phyloP scores from a whole-genome alignment of 2,797 vertebrate species.

The Chiroxiphia lanceolata region DNA sequence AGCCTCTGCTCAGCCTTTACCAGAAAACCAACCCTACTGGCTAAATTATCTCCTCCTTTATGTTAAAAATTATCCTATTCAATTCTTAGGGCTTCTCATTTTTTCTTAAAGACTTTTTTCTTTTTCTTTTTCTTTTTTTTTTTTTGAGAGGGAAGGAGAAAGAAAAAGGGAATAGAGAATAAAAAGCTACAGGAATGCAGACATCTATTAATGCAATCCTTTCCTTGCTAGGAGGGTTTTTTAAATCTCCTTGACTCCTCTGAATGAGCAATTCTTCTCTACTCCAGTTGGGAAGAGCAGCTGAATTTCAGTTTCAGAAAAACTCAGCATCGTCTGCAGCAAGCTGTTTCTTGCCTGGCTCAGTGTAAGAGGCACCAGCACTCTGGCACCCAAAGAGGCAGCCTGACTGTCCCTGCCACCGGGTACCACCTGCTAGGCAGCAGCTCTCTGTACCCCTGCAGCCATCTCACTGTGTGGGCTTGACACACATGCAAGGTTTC shows the following conservation, averaged over 20 bases:
- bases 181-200: not conserved
- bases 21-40: not conserved
- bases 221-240: not conserved
- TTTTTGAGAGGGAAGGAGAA: not conserved
- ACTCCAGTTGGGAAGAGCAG: not conserved
- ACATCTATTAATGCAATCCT: not conserved
- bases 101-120: not conserved
- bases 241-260: not conserved
- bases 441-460: not conserved
- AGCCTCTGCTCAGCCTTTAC: not conserved
- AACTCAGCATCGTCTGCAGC: accelerated
- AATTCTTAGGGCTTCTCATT: not conserved
- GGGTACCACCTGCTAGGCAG: not conserved
- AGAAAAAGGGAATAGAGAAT: not conserved
- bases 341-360: not conserved
- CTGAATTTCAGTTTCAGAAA: not conserved
- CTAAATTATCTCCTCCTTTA: not conserved
- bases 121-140: not conserved
- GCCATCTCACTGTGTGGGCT: not conserved
- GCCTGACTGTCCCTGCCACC: not conserved
- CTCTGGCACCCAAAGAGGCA: not conserved
- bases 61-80: not conserved
- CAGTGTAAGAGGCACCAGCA: not conserved
- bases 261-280: not conserved
- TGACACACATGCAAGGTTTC: not conserved